These are phyloP conservation scores for Hesperia comma DNA, from an alignment of 2,888 invertebrate species.

Conservation along the genomic window DNA sequence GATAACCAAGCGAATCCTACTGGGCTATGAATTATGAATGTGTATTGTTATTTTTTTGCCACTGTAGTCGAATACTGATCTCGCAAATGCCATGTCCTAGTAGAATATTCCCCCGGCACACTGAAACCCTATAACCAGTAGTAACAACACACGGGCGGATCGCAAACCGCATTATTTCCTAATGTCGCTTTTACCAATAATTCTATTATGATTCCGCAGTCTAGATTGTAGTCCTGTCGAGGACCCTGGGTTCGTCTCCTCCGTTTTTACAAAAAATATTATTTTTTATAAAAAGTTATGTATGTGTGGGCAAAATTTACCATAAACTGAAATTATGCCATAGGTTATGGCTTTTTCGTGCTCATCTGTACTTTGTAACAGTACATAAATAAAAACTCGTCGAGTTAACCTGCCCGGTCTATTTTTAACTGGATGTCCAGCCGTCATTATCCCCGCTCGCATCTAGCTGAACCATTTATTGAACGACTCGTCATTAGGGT, in stretches of 20 bases:
- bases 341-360: neutral
- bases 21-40: too few species aligned
- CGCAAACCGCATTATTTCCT: constrained; percentile 5
- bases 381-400: constrained; percentile 7
- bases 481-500: constrained; percentile 20
- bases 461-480: constrained; percentile 2
- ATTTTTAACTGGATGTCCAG: constrained; percentile 21
- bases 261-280: too few species aligned
- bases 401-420: constrained; percentile 14
- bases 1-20: too few species aligned
- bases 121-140: neutral
- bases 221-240: neutral
- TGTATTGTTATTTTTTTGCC: too few species aligned
- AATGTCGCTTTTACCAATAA: neutral
- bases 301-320: too few species aligned
- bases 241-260: too few species aligned
- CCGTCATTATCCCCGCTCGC: neutral
- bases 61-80: too few species aligned
- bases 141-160: neutral
- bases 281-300: too few species aligned
- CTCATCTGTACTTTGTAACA: neutral
- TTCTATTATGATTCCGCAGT: neutral
- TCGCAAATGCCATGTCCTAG: too few species aligned
- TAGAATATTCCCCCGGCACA: too few species aligned
- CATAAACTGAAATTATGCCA: too few species aligned